These are phyloP conservation scores for Ceratotherium simum DNA, from an alignment of 2,113 vertebrate species.

Conservation along the genomic window DNA sequence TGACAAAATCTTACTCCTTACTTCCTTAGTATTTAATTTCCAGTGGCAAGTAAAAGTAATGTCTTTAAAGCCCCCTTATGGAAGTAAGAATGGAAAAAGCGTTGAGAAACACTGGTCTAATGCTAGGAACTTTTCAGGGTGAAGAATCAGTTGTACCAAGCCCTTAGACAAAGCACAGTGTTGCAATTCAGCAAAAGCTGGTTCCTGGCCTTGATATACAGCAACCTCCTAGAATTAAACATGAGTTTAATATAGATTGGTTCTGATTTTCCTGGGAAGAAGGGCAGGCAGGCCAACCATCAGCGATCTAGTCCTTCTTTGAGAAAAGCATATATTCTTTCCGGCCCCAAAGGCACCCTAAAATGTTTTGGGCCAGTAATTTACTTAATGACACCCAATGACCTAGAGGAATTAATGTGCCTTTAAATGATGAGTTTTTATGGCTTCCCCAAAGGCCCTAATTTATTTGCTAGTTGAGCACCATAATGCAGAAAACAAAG, in stretches of 20 bases:
- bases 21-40: conserved; percentile 20
- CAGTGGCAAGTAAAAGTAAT: neutral
- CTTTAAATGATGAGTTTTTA: conserved; percentile 65
- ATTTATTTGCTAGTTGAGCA: conserved; percentile 20
- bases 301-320: neutral
- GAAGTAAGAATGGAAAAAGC: neutral
- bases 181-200: conserved; percentile 7
- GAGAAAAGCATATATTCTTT: neutral
- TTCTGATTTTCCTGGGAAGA: neutral
- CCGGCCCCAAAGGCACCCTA: conserved; percentile 11
- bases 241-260: neutral
- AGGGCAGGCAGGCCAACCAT: neutral
- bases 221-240: conserved; percentile 32
- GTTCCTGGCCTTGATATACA: neutral
- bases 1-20: neutral
- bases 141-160: neutral
- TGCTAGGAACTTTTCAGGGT: neutral
- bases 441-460: conserved; percentile 53
- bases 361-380: conserved; percentile 42
- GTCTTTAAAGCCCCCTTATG: neutral
- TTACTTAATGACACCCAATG: conserved; percentile 35
- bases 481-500: neutral
- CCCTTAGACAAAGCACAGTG: neutral
- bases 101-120: neutral
- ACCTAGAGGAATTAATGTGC: conserved; percentile 64